phyloP scores from a whole-genome alignment of 2,797 vertebrate species.

The Dipus sagitta region DNA sequence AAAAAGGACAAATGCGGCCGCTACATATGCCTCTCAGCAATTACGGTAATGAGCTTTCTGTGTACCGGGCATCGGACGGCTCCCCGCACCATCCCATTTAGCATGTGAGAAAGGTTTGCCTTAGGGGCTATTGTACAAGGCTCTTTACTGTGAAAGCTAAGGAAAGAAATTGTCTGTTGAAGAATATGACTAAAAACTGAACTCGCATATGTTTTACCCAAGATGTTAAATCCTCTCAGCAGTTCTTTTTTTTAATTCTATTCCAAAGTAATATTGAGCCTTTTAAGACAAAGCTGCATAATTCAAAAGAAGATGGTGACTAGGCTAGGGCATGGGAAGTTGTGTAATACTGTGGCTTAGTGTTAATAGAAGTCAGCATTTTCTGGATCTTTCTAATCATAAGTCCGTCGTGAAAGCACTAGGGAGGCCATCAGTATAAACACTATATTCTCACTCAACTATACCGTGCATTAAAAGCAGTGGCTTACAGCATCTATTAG shows the following conservation, averaged over 20 bases:
- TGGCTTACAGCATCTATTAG: constrained; percentile 84
- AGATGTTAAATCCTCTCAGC: constrained; percentile 65
- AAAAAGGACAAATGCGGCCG: constrained; percentile 36
- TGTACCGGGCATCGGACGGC: not conserved
- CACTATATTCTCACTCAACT: constrained; percentile 85
- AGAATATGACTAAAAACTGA: constrained; percentile 69
- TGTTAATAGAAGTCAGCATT: constrained; percentile 83
- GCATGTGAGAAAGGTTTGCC: constrained; percentile 10
- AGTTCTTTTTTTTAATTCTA: constrained; percentile 66
- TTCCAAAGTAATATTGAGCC: constrained; percentile 80
- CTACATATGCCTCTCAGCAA: not conserved
- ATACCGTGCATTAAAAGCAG: constrained; percentile 83
- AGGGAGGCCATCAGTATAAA: constrained; percentile 82
- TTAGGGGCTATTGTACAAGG: not conserved
- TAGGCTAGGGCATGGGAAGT: constrained; percentile 73
- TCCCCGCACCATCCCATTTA: not conserved
- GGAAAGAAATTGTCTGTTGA: constrained; percentile 66
- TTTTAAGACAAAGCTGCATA: constrained; percentile 80
- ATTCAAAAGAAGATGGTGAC: constrained; percentile 85
- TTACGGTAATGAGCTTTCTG: constrained; percentile 51
- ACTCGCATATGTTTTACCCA: constrained; percentile 67
- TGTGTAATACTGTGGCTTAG: constrained; percentile 80
- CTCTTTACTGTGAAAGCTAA: constrained; percentile 48
- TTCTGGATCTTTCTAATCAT: constrained; percentile 84
- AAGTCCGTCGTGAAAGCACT: constrained; percentile 84